A percentile compares a stretch with the other conserved stretches of the same genome.
Conservation (phyloP, 2,888 invertebrate species). For the Monopis laevigella region DNA sequence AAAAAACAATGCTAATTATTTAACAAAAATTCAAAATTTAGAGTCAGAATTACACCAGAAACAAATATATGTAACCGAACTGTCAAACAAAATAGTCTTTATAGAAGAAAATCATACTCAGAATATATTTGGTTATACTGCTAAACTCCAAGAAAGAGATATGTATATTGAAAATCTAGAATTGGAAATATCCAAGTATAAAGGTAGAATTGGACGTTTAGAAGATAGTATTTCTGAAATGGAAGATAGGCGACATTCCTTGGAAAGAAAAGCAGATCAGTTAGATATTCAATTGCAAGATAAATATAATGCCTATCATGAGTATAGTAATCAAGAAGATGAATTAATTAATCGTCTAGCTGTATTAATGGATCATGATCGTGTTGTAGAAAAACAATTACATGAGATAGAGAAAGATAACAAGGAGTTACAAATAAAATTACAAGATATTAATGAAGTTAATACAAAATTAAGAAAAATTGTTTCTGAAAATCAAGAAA, state of each 20-base stretch:
- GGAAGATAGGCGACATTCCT: conserved; percentile 67
- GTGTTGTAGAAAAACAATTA: conserved; percentile 70
- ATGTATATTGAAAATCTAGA: conserved; percentile 78
- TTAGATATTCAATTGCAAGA: conserved; percentile 69
- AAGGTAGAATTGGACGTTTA: conserved; percentile 70
- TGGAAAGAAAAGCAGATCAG: conserved; percentile 70
- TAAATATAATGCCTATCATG: conserved; percentile 66
- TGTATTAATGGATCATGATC: conserved; percentile 70
- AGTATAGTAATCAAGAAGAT: conserved; percentile 71
- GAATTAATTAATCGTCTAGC: conserved; percentile 70
- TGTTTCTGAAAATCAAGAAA: conserved; percentile 47
- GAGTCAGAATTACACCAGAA: conserved; percentile 46
- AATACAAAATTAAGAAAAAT: conserved; percentile 55
- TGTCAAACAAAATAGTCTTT: conserved; percentile 37
- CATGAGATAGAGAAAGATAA: conserved; percentile 67
- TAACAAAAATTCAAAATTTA: conserved; percentile 44
- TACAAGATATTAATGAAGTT: conserved; percentile 59
- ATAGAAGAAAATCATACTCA: conserved; percentile 43
- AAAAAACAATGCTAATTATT: conserved; percentile 44
- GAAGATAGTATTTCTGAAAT: conserved; percentile 72
- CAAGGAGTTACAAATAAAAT: conserved; percentile 60
- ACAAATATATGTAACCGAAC: conserved; percentile 39
- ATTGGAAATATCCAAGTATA: conserved; percentile 70
- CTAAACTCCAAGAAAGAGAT: conserved; percentile 79
- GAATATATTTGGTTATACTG: conserved; percentile 62